Base-by-base conservation (phyloP, 1,140 invertebrate species). In the Brachionus paranguensis region DNA sequence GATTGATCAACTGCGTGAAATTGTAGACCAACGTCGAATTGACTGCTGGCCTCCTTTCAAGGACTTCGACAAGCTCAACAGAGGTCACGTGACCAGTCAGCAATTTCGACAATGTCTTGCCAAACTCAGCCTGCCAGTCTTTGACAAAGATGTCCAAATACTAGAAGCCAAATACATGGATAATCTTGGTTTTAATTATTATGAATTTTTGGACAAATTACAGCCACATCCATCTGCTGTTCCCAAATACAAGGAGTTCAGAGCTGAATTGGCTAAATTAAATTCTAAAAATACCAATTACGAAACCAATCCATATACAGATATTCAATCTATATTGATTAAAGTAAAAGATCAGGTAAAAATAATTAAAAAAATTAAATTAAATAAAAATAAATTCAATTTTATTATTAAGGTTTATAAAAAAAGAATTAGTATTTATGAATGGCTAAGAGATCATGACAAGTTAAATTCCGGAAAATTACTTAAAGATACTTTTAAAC, bases 361-460 rank as follows among this genome's bases (percentile, higher is more conserved):
- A 76, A 41, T 6, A 10, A 68, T 3, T 0, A 29, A 45, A 53
- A 70, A 45, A 84, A 1, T 68, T 41, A 7, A 33, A 68, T 68
- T 1, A 47, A 47, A 14, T 14, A 47, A 47, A 47, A 12, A 3
- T 1, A 6, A 12, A 33, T 68, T 29, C 1, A 37, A 37, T 37
- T 68, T 14, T 68, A 1, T 12, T 53, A 81, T 47, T 60, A 50
- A 89, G 89, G 88, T 90, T 3, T 86, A 85, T 79, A 87, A 86
- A 84, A 88, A 88, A 68, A 86, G 89, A 85, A 85, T 90, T 7
- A 78, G 89, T 33, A 85, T 89, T 12, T 85, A 87, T 29, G 89
- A 90, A 33, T 89, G 87, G 85, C 86, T 90, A 86, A 86, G 84
- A 84, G 88, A 89, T 85, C 89, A 89, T 86, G 89, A 90, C 86